These are phyloP conservation scores for Echinops telfairi DNA, from an alignment of 2,113 vertebrate genomes.

Conservation along the genomic window DNA sequence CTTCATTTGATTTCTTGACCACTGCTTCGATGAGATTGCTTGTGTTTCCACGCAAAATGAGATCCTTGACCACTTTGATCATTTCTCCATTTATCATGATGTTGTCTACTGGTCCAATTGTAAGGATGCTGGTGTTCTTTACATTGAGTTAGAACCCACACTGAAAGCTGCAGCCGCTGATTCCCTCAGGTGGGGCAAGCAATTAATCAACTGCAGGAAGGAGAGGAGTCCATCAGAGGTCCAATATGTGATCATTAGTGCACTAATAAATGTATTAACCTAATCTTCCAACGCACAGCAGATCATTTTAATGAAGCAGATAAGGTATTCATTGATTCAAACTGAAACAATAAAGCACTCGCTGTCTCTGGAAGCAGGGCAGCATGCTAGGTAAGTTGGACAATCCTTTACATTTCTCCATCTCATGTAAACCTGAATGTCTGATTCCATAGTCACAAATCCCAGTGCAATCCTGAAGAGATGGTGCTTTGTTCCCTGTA, in stretches of 20 bases:
- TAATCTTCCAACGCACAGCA: neutral
- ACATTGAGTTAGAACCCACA: too few species aligned
- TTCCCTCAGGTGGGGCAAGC: neutral
- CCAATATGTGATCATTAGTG: neutral
- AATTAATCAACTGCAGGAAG: neutral
- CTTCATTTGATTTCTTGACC: too few species aligned
- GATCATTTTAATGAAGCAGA: neutral
- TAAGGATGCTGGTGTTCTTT: too few species aligned
- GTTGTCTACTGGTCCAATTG: too few species aligned
- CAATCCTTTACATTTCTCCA: neutral
- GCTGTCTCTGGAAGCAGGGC: neutral
- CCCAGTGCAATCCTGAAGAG: neutral
- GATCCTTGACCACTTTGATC: too few species aligned
- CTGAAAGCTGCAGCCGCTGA: too few species aligned
- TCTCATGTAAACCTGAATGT: neutral
- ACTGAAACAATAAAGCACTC: neutral
- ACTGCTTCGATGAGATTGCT: too few species aligned
- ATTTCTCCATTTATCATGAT: too few species aligned
- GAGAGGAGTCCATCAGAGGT: neutral
- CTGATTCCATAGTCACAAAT: constrained; percentile 10
- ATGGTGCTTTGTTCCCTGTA: neutral
- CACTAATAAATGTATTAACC: neutral
- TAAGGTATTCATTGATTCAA: neutral
- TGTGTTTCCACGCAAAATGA: too few species aligned
- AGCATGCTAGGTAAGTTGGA: rapidly evolving